These are phyloP conservation scores for Drosophila sp. DNA, from an alignment of 1,140 invertebrate genomes.

Conservation along the genomic window DNA sequence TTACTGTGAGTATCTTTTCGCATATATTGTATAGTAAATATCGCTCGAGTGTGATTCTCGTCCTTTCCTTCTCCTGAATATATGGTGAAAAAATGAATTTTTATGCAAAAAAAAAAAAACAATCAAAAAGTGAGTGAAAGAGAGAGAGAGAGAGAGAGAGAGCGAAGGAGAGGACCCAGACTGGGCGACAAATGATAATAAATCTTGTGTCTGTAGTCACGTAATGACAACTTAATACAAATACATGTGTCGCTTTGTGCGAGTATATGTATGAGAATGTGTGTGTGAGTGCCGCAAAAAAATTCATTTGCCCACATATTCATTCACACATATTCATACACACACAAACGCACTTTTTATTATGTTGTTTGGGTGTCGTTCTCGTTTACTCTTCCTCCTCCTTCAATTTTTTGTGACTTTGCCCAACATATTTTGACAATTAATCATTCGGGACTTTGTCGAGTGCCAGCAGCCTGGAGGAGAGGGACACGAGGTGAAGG, in stretches of 20 bases:
- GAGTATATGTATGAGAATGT: conserved; percentile 11
- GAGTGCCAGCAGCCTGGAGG: neutral
- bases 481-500: neutral
- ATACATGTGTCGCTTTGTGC: conserved; percentile 66
- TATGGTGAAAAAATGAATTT: conserved; percentile 65
- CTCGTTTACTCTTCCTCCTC: neutral
- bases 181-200: conserved; percentile 75
- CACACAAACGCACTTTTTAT: conserved; percentile 69
- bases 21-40: conserved; percentile 5
- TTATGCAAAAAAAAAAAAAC: conserved; percentile 34
- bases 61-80: neutral
- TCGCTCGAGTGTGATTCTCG: neutral
- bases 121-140: neutral
- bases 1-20: conserved; percentile 80
- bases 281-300: conserved; percentile 38
- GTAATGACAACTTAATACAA: conserved; percentile 85
- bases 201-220: conserved; percentile 84
- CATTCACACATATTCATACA: conserved; percentile 43
- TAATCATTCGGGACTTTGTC: conserved; percentile 70
- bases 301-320: conserved; percentile 54
- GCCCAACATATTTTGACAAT: conserved; percentile 82
- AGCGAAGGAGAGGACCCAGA: conserved; percentile 8
- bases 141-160: conserved; percentile 2
- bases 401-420: conserved; percentile 46
- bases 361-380: conserved; percentile 63